Evolutionary conservation across 2,113 vertebrate species (phyloP), one percentile per base, ranked within the genome.

Genomic region (Chlamydotis undulata): DNA sequence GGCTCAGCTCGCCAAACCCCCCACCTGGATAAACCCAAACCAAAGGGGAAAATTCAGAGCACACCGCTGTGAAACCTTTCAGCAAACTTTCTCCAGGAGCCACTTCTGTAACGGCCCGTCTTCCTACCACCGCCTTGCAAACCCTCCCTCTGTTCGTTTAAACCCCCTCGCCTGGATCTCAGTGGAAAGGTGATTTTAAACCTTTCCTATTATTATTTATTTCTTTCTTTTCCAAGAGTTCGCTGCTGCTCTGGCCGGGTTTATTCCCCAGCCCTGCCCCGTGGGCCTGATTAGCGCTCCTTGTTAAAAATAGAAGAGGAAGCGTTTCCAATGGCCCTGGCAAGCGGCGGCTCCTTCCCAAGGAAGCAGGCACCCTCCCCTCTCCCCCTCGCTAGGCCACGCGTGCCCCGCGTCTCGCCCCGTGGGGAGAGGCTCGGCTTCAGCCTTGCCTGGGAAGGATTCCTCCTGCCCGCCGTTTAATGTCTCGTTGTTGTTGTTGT

Each of bases 31-130:
- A 89, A 56, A 82, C 29, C 76, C 82, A 75, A 50, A 84, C 29
- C 18, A 55, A 87, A 75, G 17, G 26, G 24, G 68, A 88, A 87
- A 87, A 96, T 83, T 53, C 59, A 87, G 33, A 67, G 22, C 71
- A 60, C 50, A 61, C 49, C 4, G 23, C 8, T 75, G 77, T 92
- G 74, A 94, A 91, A 68, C 74, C 88, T 79, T 56, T 64, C n/a
- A 87, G 68, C 91, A 98, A 98, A 98, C 97, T 98, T 98, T 97
- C 77, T 86, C 65, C 43, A 29, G 35, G 29, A 96, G 31, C 68
- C 85, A 67, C 70, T 35, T 81, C 93, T 95, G 57, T 37, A 90
- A 71, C 8, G 77, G 41, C 75, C 64, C 61, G 16, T 87, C 83
- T 90, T 78, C 21, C 0, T 71, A 16, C 43, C 45, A 59, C 15